These are phyloP conservation scores for Caenorhabditis becei DNA, from an alignment of 2,888 invertebrate species.

Conservation along the genomic window DNA sequence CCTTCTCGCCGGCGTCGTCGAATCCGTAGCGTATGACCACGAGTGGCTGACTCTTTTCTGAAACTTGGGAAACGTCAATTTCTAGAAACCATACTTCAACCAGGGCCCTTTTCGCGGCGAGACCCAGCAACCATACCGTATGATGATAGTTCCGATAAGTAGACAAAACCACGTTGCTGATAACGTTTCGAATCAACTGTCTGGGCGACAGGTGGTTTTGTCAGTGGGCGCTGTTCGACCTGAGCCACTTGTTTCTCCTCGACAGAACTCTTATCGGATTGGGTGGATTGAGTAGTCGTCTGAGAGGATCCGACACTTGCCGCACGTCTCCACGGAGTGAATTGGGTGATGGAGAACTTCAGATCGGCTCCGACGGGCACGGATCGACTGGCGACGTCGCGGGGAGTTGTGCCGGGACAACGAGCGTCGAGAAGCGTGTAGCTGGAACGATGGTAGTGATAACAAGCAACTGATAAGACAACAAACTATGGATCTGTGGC, in stretches of 20 bases:
- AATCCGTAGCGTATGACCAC: slow-evolving; percentile 1
- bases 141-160: not conserved
- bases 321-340: not conserved
- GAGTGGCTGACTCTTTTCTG: not conserved
- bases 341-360: not conserved
- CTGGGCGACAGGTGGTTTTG: not conserved
- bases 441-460: not conserved
- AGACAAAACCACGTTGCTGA: not conserved
- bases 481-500: not conserved
- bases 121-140: too few relatives aligned
- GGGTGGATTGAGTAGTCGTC: too few relatives aligned
- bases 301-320: too few relatives aligned
- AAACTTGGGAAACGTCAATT: not conserved
- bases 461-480: not conserved
- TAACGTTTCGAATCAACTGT: not conserved
- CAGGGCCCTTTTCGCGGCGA: too few relatives aligned
- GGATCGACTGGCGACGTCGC: not conserved
- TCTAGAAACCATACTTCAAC: too few relatives aligned
- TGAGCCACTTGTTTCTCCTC: too few relatives aligned
- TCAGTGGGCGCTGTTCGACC: too few relatives aligned
- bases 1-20: not conserved
- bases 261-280: too few relatives aligned
- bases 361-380: not conserved
- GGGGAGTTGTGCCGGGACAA: not conserved
- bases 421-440: slow-evolving; percentile 20